Percentiles rank a stretch among this genome's conserved stretches.
phyloP scores from a whole-genome alignment of 64 coral and sea anemone species.

The Montipora capricornis region DNA sequence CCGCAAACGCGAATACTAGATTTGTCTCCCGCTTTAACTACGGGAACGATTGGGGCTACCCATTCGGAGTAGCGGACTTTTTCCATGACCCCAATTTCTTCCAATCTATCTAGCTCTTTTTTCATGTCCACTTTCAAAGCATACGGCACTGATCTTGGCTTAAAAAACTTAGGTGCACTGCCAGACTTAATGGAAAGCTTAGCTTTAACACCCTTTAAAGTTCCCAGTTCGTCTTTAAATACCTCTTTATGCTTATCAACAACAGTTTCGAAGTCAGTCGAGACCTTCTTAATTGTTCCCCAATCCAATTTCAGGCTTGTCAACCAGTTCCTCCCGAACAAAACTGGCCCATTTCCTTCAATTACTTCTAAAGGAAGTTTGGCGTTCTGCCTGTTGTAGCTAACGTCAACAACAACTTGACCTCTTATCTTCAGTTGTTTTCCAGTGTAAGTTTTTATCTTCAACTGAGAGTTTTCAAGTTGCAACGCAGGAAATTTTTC shows the following conservation, averaged over 20 bases:
- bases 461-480: background rate
- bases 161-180: too few relatives aligned
- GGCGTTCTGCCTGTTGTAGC: background rate
- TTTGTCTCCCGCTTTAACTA: background rate
- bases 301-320: background rate
- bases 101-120: background rate
- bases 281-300: background rate
- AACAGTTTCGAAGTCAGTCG: background rate
- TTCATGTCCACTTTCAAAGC: constrained; percentile 8
- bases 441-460: background rate
- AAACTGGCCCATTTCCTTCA: too few relatives aligned
- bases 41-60: too few relatives aligned
- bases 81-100: constrained; percentile 5
- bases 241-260: background rate
- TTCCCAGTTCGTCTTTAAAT: too few relatives aligned
- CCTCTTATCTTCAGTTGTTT: background rate
- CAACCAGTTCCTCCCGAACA: too few relatives aligned
- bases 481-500: too few relatives aligned
- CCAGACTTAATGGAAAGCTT: constrained; percentile 23
- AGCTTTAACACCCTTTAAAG: background rate
- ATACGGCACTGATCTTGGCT: background rate
- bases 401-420: background rate
- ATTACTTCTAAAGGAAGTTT: too few relatives aligned
- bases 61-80: background rate
- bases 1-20: constrained; percentile 41